phyloP scores from a whole-genome alignment of 2,113 vertebrate species.

The Scortum barcoo region DNA sequence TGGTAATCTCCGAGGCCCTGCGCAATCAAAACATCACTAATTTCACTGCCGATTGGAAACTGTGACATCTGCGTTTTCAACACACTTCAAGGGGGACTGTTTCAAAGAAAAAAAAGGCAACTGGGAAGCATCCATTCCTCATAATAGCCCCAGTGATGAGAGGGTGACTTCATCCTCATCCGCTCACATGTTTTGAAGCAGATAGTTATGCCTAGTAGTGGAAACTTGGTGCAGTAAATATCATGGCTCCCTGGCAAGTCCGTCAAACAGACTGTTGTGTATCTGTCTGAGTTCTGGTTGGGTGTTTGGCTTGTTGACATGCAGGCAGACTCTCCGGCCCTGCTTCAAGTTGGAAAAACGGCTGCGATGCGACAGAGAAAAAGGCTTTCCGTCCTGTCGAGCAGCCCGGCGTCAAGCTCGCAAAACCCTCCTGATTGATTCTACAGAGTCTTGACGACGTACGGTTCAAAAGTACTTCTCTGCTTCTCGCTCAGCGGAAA shows the following conservation, averaged over 20 bases:
- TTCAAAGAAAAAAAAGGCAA: conserved; percentile 45
- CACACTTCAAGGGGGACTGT: conserved; percentile 57
- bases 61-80: conserved; percentile 72
- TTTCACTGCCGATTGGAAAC: conserved; percentile 79
- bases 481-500: conserved; percentile 60
- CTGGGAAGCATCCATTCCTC: conserved; percentile 56
- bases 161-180: conserved; percentile 69
- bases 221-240: conserved; percentile 66
- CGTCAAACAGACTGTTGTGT: conserved; percentile 14
- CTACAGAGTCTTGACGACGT: conserved; percentile 60
- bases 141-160: conserved; percentile 69
- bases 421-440: conserved; percentile 74
- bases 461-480: conserved; percentile 55
- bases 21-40: conserved; percentile 80
- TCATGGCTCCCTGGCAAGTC: conserved; percentile 12
- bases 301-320: conserved; percentile 64
- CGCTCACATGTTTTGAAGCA: conserved; percentile 65
- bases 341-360: conserved; percentile 43
- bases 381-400: conserved; percentile 56
- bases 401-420: conserved; percentile 54
- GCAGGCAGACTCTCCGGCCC: conserved; percentile 46
- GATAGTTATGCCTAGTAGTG: conserved; percentile 62
- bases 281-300: conserved; percentile 3
- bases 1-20: conserved; percentile 70
- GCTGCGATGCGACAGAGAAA: conserved; percentile 39